These are phyloP conservation scores for Parasteatoda lunata DNA, from an alignment of 2,888 invertebrate genomes.

Conservation along the genomic window DNA sequence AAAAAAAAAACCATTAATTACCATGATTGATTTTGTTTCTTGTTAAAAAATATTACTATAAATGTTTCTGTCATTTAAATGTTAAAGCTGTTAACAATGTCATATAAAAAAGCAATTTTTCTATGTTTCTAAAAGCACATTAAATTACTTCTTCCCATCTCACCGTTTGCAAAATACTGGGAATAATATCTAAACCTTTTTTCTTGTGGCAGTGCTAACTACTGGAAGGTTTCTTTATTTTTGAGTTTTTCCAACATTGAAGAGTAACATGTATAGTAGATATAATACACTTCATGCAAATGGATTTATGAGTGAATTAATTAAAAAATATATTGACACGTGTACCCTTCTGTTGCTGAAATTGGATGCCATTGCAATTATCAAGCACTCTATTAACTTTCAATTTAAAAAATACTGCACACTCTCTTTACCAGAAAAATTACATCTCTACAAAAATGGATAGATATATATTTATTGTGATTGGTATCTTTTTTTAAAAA, in stretches of 20 bases:
- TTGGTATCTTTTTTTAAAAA: constrained; percentile 6
- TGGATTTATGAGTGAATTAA: constrained; percentile 46
- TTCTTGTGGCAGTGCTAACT: constrained; percentile 59
- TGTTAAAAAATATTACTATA: too few relatives aligned
- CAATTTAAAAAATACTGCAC: constrained; percentile 25
- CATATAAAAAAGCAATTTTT: constrained; percentile 3
- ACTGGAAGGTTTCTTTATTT: constrained; percentile 55
- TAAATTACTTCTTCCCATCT: constrained; percentile 23
- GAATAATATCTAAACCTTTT: constrained; percentile 26
- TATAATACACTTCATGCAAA: constrained; percentile 33
- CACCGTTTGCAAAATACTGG: constrained; percentile 48
- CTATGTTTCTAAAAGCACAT: constrained; percentile 58
- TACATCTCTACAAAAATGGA: too few relatives aligned
- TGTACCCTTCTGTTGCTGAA: constrained; percentile 23
- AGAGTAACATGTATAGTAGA: constrained; percentile 36
- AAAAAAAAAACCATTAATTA: too few relatives aligned
- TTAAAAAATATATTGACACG: constrained; percentile 56
- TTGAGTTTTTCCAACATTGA: constrained; percentile 9
- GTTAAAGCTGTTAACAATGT: too few relatives aligned
- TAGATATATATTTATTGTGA: background rate
- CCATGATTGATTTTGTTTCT: too few relatives aligned
- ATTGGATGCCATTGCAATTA: constrained; percentile 4
- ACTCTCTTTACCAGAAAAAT: constrained; percentile 12
- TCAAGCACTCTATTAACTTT: background rate
- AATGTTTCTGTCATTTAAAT: too few relatives aligned